Conservation (phyloP, 2,113 vertebrate species). For the Ondatra zibethicus region DNA sequence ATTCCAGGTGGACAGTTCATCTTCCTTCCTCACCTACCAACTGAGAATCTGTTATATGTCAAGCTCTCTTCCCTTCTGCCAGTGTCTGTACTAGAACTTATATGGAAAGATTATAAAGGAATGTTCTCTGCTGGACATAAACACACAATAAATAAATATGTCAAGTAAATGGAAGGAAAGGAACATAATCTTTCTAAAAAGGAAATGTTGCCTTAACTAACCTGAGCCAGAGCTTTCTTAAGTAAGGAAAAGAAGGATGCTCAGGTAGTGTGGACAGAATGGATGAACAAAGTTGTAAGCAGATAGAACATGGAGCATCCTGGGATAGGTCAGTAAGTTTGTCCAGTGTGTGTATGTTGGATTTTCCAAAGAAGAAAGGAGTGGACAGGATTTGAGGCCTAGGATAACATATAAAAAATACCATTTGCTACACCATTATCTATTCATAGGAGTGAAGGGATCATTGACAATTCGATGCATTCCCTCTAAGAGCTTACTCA, state of each 20-base stretch:
- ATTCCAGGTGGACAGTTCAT: not conserved
- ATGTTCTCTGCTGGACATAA: not conserved
- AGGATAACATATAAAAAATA: not conserved
- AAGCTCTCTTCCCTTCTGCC: not conserved
- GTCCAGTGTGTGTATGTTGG: not conserved
- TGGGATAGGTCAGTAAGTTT: not conserved
- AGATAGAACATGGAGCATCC: not conserved
- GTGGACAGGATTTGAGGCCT: not conserved
- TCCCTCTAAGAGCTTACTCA: constrained; percentile 12
- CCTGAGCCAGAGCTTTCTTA: not conserved
- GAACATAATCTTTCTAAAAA: not conserved
- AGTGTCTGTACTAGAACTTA: not conserved
- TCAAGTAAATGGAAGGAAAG: not conserved
- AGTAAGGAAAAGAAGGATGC: not conserved
- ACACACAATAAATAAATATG: not conserved
- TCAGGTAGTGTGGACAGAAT: not conserved
- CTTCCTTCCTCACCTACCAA: not conserved
- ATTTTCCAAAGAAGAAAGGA: not conserved
- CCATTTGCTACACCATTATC: not conserved
- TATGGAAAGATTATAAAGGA: not conserved
- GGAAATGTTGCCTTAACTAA: not conserved
- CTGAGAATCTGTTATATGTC: not conserved
- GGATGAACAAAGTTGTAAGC: not conserved
- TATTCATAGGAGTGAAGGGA: not conserved
- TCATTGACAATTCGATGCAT: not conserved